Conservation (phyloP, 2,888 invertebrate genomes). For the Habroteleia sp. region DNA sequence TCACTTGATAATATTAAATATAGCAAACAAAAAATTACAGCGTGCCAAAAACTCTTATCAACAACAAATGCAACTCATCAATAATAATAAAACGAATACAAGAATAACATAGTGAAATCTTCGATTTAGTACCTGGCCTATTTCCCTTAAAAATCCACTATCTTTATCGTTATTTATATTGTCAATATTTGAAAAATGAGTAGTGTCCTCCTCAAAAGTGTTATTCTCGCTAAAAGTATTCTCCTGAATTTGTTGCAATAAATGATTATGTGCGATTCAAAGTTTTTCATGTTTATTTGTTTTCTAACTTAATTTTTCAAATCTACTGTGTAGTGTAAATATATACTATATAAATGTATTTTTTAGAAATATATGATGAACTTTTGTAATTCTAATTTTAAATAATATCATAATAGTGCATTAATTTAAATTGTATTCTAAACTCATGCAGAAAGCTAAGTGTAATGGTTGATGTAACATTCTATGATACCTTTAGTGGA, state of each 20-base stretch:
- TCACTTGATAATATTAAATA: slow-evolving; percentile 17
- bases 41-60: slow-evolving; percentile 31
- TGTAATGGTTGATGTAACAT: slow-evolving; percentile 5
- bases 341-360: not conserved
- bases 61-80: slow-evolving; percentile 33
- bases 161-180: slow-evolving; percentile 44
- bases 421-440: slow-evolving; percentile 33
- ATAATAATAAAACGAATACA: slow-evolving; percentile 31
- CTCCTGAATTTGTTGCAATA: slow-evolving; percentile 51
- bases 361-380: not conserved
- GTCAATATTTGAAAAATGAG: slow-evolving; percentile 40
- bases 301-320: slow-evolving; percentile 12
- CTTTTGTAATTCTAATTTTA: slow-evolving; percentile 9
- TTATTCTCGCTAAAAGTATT: slow-evolving; percentile 34
- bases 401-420: slow-evolving; percentile 22
- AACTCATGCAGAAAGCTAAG: slow-evolving; percentile 46
- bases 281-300: slow-evolving; percentile 19
- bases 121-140: slow-evolving; percentile 47
- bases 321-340: slow-evolving; percentile 34
- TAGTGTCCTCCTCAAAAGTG: slow-evolving; percentile 49
- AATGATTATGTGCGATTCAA: slow-evolving; percentile 47
- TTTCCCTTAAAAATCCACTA: slow-evolving; percentile 47
- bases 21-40: slow-evolving; percentile 33
- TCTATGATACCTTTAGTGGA: slow-evolving; percentile 31
- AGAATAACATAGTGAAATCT: slow-evolving; percentile 48